Conservation (phyloP, 2,888 invertebrate genomes). For the Stramonita haemastoma region DNA sequence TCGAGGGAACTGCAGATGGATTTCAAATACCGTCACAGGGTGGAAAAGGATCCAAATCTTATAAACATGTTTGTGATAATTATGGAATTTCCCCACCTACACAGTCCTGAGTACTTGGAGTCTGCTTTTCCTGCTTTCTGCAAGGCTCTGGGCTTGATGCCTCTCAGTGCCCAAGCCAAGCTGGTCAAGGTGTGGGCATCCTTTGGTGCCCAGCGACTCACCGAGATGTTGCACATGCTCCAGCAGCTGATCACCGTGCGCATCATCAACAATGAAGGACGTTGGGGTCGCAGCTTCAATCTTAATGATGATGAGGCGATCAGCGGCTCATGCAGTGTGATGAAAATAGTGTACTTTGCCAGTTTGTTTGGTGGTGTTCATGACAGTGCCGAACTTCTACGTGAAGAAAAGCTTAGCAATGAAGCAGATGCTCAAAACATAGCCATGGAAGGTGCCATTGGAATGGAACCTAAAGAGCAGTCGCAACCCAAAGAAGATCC, state of each 20-base stretch:
- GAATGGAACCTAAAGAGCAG: conserved; percentile 74
- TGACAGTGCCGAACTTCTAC: conserved; percentile 69
- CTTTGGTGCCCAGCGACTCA: conserved; percentile 59
- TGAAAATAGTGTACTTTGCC: conserved; percentile 87
- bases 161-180: conserved; percentile 87
- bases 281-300: conserved; percentile 80
- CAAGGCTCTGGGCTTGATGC: conserved; percentile 86
- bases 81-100: conserved; percentile 85
- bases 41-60: conserved; percentile 78
- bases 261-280: conserved; percentile 80
- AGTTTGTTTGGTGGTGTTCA: conserved; percentile 87
- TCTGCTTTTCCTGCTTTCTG: conserved; percentile 86
- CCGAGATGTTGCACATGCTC: conserved; percentile 77
- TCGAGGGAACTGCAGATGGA: conserved; percentile 87
- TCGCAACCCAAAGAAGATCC: conserved; percentile 71
- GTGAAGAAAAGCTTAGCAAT: conserved; percentile 67
- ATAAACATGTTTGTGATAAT: conserved; percentile 85
- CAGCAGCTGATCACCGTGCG: conserved; percentile 89
- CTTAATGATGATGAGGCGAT: conserved; percentile 92
- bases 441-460: conserved; percentile 70
- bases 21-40: conserved; percentile 80
- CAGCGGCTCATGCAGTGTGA: conserved; percentile 90
- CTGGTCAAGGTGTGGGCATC: conserved; percentile 89
- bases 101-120: conserved; percentile 86
- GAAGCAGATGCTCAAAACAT: conserved; percentile 61